These are phyloP conservation scores for Grapholita molesta DNA, from an alignment of 1,140 invertebrate species.

Conservation along the genomic window DNA sequence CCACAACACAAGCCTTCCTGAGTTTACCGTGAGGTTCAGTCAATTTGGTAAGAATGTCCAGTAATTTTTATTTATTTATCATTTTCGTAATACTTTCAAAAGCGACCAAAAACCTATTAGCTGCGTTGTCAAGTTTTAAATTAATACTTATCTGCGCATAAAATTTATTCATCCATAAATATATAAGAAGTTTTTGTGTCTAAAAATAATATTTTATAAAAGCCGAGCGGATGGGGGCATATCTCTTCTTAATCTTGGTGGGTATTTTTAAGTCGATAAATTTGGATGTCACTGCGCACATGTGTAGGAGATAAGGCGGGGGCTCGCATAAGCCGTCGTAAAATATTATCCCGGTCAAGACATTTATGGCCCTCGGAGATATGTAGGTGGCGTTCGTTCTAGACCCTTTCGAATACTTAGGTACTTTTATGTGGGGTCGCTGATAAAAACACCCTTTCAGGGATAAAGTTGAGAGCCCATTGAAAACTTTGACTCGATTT, in stretches of 20 bases:
- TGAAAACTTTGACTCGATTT: not conserved
- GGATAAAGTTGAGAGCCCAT: not conserved
- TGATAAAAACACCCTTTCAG: slow-evolving; percentile 23
- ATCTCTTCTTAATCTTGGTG: slow-evolving; percentile 65
- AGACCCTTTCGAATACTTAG: slow-evolving; percentile 38
- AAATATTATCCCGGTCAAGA: slow-evolving; percentile 72
- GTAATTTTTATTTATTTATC: too few relatives aligned
- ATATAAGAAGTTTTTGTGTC: slow-evolving; percentile 23
- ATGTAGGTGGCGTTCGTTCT: slow-evolving; percentile 63
- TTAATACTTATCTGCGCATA: slow-evolving; percentile 22
- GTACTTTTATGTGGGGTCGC: slow-evolving; percentile 40
- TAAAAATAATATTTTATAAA: slow-evolving; percentile 47
- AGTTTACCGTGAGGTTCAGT: too few relatives aligned
- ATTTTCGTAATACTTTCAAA: not conserved
- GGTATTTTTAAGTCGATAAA: slow-evolving; percentile 73
- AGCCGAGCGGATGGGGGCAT: slow-evolving; percentile 32
- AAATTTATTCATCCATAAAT: slow-evolving; percentile 30
- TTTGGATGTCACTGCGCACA: slow-evolving; percentile 68
- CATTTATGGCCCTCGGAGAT: slow-evolving; percentile 67
- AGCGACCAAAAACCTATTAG: not conserved
- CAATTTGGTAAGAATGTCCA: too few relatives aligned
- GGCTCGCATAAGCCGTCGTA: slow-evolving; percentile 60
- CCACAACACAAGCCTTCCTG: too few relatives aligned
- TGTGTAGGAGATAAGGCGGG: slow-evolving; percentile 60
- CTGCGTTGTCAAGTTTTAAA: slow-evolving; percentile 7